phyloP scores from a whole-genome alignment of 2,113 vertebrate species.

The Sebastes fasciatus region DNA sequence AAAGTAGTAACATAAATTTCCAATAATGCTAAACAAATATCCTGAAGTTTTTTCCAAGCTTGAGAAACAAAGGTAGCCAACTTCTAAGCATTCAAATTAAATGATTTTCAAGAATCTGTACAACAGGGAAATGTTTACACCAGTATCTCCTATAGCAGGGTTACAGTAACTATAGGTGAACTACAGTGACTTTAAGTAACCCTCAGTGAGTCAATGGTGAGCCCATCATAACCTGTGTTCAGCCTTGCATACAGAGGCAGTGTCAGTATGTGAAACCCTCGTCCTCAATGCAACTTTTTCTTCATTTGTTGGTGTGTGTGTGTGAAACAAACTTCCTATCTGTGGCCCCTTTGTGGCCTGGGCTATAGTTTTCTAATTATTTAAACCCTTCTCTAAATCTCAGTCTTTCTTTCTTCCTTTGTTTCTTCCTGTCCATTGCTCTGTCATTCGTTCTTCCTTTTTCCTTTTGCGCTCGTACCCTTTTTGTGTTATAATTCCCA shows the following conservation, averaged over 20 bases:
- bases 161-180: background rate
- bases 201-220: background rate
- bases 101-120: background rate
- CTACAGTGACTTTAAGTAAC: background rate
- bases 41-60: too few species aligned
- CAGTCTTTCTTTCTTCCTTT: constrained; percentile 30
- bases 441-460: constrained; percentile 71
- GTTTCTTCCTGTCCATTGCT: constrained; percentile 40
- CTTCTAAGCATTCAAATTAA: too few species aligned
- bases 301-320: background rate
- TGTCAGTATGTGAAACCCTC: background rate
- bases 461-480: constrained; percentile 68
- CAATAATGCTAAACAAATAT: too few species aligned
- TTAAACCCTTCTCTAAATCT: constrained; percentile 35
- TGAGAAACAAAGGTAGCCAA: too few species aligned
- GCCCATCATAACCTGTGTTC: background rate
- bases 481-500: constrained; percentile 84
- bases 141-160: background rate
- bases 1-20: too few species aligned
- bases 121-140: background rate
- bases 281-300: background rate
- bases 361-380: constrained; percentile 28
- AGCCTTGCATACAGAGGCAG: background rate
- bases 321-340: constrained; percentile 23
- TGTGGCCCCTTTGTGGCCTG: background rate